Percentiles rank a stretch among this genome's conserved stretches.
Evolutionary conservation across 2,888 invertebrate species (phyloP).

Genomic region (Furcula furcula): DNA sequence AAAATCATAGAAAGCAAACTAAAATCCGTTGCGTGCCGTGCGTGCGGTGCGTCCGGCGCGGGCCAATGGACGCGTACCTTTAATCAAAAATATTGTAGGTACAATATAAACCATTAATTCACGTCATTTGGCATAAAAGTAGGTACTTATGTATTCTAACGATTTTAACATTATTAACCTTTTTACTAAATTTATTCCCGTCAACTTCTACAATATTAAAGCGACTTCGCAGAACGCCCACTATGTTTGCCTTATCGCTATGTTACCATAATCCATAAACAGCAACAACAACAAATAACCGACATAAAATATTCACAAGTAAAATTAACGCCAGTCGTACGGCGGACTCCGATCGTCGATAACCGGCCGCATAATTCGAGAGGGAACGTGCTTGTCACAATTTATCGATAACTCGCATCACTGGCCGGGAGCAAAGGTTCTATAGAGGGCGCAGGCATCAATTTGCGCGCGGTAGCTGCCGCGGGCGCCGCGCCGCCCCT

Average conservation of each 20-base stretch:
- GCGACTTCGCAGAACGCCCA: not conserved
- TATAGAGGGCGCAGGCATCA: slow-evolving; percentile 77
- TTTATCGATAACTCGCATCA: slow-evolving; percentile 73
- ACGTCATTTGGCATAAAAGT: too few species aligned
- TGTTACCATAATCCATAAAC: not conserved
- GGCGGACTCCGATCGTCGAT: slow-evolving; percentile 31
- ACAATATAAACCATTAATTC: too few species aligned
- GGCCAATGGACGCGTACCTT: too few species aligned
- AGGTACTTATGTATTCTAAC: too few species aligned
- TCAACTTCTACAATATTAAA: too few species aligned
- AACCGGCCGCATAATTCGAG: slow-evolving; percentile 39
- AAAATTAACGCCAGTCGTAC: slow-evolving; percentile 26
- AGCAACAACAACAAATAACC: not conserved
- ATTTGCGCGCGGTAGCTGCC: slow-evolving; percentile 80
- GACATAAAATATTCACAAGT: slow-evolving; percentile 28
- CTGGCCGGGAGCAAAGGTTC: slow-evolving; percentile 80
- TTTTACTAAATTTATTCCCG: too few species aligned
- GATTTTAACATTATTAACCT: too few species aligned
- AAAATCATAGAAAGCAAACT: too few species aligned
- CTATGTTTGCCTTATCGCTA: not conserved
- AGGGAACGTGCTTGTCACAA: slow-evolving; percentile 61
- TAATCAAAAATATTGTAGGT: too few species aligned
- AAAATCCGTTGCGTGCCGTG: too few species aligned
- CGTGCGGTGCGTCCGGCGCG: too few species aligned
- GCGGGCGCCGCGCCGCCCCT: slow-evolving; percentile 79